Evolutionary conservation across 2,888 invertebrate genomes (phyloP), one percentile per base, ranked within the genome.

Genomic region (Drosophila testacea): DNA sequence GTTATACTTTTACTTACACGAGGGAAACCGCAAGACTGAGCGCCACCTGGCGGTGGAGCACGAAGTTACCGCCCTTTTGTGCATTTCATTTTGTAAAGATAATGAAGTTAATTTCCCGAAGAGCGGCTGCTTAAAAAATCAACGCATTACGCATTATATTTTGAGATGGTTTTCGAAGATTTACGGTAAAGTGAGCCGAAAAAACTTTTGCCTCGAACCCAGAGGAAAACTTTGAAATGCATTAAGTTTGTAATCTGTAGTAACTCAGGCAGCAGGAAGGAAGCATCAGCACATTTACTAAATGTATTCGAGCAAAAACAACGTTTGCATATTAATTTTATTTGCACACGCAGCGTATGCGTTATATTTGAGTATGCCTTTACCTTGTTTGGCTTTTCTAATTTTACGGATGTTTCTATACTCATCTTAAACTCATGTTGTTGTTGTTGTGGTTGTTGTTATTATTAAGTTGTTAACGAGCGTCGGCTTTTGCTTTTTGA

Each of bases 81-180:
- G 70, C 61, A 78, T 73, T 83, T 77, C 48, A 69, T 64, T 71
- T 77, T 67, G 52, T 38, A 22, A 6, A 61, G 75, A 83, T 83
- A 83, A 83, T 83, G 75, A 89, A 86, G 84, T 86, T 83, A 80
- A 83, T 83, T 83, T 83, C 65, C 75, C 73, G 44, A 64, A 47
- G 56, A 66, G 51, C 44, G 63, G 48, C 30, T 63, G 74, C 64
- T 78, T 69, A 74, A 68, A 73, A 82, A 73, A 70, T 63, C 66
- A 67, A 47, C 67, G 47, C 69, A 69, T 55, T 70, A 48, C 41
- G 77, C 57, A 80, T 84, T 72, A 69, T 56, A 60, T 65, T 69
- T 68, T 68, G 59, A 73, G 70, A 80, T 76, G 80, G 44, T 79
- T 73, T 73, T 52, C 55, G 27, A 62, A 71, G 86, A 82, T 82